These are phyloP conservation scores for Ascidia mentula DNA, from an alignment of 23 tunicate species.

Conservation along the genomic window DNA sequence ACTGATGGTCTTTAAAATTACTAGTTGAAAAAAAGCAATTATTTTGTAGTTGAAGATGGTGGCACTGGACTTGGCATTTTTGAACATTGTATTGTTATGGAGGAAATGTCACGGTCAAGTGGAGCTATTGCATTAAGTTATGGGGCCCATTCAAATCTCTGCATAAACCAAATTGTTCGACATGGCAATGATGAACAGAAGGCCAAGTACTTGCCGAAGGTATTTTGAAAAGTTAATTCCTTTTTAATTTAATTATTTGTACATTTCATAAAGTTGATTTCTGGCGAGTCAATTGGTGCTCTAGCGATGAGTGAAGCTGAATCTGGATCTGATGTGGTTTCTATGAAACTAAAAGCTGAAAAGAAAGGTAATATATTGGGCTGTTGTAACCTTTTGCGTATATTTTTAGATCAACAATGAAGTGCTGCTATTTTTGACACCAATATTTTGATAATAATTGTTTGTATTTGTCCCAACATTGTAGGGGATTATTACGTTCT, in stretches of 20 bases:
- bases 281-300: conserved; percentile 93
- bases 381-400: too few relatives aligned
- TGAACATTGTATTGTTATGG: conserved; percentile 96
- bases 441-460: too few relatives aligned
- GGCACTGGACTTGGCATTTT: conserved; percentile 95
- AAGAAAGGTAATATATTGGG: conserved; percentile 48
- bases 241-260: too few relatives aligned
- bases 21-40: too few relatives aligned
- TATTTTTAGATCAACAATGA: too few relatives aligned
- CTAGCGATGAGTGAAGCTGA: conserved; percentile 97
- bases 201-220: conserved; percentile 86
- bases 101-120: conserved; percentile 85
- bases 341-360: conserved; percentile 91
- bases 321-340: conserved; percentile 96
- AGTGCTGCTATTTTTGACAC: too few relatives aligned
- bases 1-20: too few relatives aligned
- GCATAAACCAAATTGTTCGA: conserved; percentile 77
- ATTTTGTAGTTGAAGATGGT: conserved; percentile 61
- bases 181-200: conserved; percentile 96
- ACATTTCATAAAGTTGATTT: too few relatives aligned
- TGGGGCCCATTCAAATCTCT: conserved; percentile 94
- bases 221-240: too few relatives aligned
- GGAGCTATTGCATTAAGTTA: conserved; percentile 85
- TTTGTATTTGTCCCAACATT: too few relatives aligned
- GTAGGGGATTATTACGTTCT: conserved; percentile 92